These are phyloP conservation scores for Pavo muticus DNA, from an alignment of 2,113 vertebrate species.

Conservation along the genomic window DNA sequence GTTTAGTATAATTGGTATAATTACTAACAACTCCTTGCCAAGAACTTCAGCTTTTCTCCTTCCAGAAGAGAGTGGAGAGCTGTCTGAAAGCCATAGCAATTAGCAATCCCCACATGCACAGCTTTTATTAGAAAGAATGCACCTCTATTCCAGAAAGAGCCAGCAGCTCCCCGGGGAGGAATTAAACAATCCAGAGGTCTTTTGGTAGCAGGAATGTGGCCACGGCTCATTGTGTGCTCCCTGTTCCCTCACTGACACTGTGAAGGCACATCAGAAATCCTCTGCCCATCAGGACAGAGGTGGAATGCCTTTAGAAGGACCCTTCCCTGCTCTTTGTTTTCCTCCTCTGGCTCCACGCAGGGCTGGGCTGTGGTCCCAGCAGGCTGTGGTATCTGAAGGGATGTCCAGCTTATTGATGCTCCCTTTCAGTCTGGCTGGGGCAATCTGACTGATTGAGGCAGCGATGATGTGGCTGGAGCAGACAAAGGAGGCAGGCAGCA, in stretches of 20 bases:
- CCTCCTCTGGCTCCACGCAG: neutral
- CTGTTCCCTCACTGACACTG: neutral
- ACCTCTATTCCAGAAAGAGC: conserved; percentile 47
- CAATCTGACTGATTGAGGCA: neutral
- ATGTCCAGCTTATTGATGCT: neutral
- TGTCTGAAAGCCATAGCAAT: conserved; percentile 69
- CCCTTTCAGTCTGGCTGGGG: neutral
- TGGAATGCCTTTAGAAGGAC: neutral
- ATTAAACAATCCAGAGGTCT: neutral
- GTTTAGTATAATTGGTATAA: conserved; percentile 80
- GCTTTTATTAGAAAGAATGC: conserved; percentile 68
- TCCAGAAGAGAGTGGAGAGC: conserved; percentile 34
- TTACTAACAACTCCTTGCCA: conserved; percentile 75
- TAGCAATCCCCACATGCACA: conserved; percentile 60
- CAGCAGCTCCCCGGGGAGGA: conserved; percentile 19
- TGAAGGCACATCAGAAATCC: neutral
- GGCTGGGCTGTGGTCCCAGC: neutral
- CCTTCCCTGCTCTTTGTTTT: neutral
- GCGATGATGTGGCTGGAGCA: neutral
- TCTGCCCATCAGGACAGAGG: rapidly evolving
- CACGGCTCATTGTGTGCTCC: neutral
- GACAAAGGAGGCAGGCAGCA: neutral
- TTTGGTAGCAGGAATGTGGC: neutral
- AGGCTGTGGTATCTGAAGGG: neutral
- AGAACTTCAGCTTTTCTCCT: conserved; percentile 57